Evolutionary conservation across 2,888 invertebrate genomes (phyloP).

Genomic region (Drosophila buzzatii): DNA sequence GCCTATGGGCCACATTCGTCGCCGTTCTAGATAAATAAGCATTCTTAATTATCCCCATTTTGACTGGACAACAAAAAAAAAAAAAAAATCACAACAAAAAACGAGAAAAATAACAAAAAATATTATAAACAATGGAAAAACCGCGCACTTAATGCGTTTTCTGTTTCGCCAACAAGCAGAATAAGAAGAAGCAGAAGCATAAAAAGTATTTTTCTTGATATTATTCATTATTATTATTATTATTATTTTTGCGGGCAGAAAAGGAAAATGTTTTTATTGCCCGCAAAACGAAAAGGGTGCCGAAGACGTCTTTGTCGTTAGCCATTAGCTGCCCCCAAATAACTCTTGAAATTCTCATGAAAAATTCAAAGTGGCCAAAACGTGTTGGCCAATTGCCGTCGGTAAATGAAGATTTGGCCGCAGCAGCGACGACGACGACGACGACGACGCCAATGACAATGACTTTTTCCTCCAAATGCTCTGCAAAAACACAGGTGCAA

Average conservation of each 20-base stretch:
- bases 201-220: constrained; percentile 77
- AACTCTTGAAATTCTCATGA: constrained; percentile 56
- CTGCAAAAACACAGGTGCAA: constrained; percentile 33
- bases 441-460: constrained; percentile 48
- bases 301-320: constrained; percentile 56
- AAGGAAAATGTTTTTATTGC: constrained; percentile 80
- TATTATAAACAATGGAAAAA: constrained; percentile 81
- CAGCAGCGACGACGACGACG: constrained; percentile 22
- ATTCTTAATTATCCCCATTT: constrained; percentile 83
- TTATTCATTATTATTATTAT: constrained; percentile 74
- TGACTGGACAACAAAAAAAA: constrained; percentile 32
- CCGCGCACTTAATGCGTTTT: constrained; percentile 83
- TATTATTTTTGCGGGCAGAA: constrained; percentile 24
- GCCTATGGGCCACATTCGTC: constrained; percentile 76
- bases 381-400: constrained; percentile 53
- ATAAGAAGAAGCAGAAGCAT: constrained; percentile 21
- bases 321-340: constrained; percentile 60
- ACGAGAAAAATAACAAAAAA: constrained; percentile 23
- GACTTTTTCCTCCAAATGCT: constrained; percentile 57
- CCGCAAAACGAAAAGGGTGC: constrained; percentile 74
- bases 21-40: constrained; percentile 84
- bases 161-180: constrained; percentile 55
- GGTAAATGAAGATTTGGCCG: constrained; percentile 53
- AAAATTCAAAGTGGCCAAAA: constrained; percentile 58
- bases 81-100: constrained; percentile 5